Evolutionary conservation across 1,140 invertebrate genomes (phyloP).

Genomic region (Trachymyrmex cornetzi): DNA sequence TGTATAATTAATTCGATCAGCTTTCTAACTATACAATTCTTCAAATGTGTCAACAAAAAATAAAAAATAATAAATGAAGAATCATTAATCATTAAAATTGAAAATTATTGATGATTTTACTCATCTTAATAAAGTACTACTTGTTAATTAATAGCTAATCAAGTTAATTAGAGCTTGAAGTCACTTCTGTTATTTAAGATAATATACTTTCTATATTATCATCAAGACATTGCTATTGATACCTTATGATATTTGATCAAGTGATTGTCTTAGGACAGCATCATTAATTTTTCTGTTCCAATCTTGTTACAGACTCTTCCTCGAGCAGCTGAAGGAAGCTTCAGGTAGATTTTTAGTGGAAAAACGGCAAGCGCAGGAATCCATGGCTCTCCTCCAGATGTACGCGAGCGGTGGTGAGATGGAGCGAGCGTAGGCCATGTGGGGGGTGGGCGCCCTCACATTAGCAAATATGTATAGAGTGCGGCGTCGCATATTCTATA

Average conservation of each 20-base stretch:
- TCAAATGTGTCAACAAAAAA: not conserved
- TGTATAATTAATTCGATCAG: not conserved
- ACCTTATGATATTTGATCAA: not conserved
- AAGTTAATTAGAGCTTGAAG: not conserved
- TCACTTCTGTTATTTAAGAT: not conserved
- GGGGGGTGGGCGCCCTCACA: constrained; percentile 86
- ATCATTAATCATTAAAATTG: too few species aligned
- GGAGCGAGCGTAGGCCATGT: constrained; percentile 86
- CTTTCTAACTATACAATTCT: not conserved
- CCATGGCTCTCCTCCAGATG: constrained; percentile 91
- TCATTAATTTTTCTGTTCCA: constrained; percentile 16
- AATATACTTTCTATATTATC: not conserved
- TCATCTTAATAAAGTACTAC: not conserved
- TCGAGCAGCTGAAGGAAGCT: constrained; percentile 94
- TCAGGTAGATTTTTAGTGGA: constrained; percentile 93
- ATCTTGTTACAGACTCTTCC: constrained; percentile 89
- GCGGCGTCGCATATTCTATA: constrained; percentile 84
- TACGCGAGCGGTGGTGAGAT: constrained; percentile 85
- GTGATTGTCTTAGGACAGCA: not conserved
- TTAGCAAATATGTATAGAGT: constrained; percentile 85
- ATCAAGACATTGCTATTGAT: not conserved
- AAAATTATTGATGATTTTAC: not conserved
- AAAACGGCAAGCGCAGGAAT: constrained; percentile 94
- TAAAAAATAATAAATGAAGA: too few species aligned
- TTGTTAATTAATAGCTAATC: not conserved